These are phyloP conservation scores for Rhamphomyia laevipes DNA, from an alignment of 2,888 invertebrate genomes.

Conservation along the genomic window DNA sequence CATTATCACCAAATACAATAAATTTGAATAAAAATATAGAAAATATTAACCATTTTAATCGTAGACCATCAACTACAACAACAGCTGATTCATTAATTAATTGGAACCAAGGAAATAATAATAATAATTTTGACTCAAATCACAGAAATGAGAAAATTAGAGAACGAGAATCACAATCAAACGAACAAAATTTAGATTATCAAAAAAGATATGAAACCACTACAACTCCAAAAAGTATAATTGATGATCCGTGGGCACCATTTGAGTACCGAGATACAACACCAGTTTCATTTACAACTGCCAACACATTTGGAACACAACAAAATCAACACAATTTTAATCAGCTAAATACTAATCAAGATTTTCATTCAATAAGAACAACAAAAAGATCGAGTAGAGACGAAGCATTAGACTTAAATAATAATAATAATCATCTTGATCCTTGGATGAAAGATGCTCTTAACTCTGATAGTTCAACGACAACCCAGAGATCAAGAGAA, in stretches of 20 bases:
- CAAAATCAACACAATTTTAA: background rate
- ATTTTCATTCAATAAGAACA: background rate
- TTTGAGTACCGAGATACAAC: conserved; percentile 16
- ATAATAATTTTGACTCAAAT: background rate
- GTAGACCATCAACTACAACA: background rate
- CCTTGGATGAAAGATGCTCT: conserved; percentile 1
- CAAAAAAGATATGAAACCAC: background rate
- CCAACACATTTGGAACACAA: conserved; percentile 3
- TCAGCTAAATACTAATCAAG: background rate
- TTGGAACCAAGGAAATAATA: background rate
- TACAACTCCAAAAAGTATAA: background rate
- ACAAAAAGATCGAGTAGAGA: no score
- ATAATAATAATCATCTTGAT: no score
- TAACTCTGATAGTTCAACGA: no score
- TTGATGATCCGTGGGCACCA: conserved; percentile 19
- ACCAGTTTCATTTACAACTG: conserved; percentile 6
- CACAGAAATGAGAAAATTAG: background rate
- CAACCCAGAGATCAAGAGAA: no score
- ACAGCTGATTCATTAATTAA: background rate
- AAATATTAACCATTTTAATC: background rate
- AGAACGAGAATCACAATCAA: background rate
- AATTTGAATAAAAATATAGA: no score
- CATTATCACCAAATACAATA: no score
- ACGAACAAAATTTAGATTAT: background rate
- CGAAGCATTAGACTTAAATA: no score